A percentile compares a stretch with the other conserved stretches of the same genome.
These are phyloP conservation scores for Prochilodus magdalenae DNA, from an alignment of 2,113 vertebrate species.

Conservation along the genomic window DNA sequence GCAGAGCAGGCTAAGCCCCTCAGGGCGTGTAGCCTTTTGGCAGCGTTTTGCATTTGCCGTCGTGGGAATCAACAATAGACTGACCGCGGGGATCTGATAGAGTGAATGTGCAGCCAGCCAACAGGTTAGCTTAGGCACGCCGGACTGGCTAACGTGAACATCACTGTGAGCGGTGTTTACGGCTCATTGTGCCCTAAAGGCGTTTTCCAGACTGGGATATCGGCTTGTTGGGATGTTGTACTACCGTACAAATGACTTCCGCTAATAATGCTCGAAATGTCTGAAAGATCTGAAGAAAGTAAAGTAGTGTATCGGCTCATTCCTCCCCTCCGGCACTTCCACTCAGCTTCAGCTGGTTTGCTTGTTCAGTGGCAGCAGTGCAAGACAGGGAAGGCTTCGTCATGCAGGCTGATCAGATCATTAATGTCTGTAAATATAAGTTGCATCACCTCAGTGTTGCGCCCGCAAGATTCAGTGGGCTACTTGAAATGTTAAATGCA, in stretches of 20 bases:
- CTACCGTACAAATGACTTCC: neutral
- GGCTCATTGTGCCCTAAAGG: neutral
- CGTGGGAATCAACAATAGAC: slow-evolving; percentile 34
- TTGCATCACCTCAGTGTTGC: neutral
- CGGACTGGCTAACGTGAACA: neutral
- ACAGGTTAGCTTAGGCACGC: slow-evolving; percentile 12
- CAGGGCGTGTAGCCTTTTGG: slow-evolving; percentile 31
- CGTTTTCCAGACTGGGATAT: neutral
- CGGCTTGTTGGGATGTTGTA: neutral
- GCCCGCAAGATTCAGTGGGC: neutral
- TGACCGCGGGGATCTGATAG: slow-evolving; percentile 9
- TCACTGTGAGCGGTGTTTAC: too few relatives aligned
- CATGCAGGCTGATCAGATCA: neutral
- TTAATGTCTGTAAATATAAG: neutral
- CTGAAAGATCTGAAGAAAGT: neutral
- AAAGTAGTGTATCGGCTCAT: neutral
- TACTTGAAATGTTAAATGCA: neutral
- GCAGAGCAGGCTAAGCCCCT: neutral
- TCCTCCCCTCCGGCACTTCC: neutral
- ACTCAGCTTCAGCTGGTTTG: slow-evolving; percentile 4
- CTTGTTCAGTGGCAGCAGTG: neutral
- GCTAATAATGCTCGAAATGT: neutral
- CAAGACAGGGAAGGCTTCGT: neutral
- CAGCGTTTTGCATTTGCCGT: neutral
- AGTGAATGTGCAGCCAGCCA: neutral